phyloP scores from a whole-genome alignment of 1,140 invertebrate genomes.

The Pseudomyrmex pallidus region DNA sequence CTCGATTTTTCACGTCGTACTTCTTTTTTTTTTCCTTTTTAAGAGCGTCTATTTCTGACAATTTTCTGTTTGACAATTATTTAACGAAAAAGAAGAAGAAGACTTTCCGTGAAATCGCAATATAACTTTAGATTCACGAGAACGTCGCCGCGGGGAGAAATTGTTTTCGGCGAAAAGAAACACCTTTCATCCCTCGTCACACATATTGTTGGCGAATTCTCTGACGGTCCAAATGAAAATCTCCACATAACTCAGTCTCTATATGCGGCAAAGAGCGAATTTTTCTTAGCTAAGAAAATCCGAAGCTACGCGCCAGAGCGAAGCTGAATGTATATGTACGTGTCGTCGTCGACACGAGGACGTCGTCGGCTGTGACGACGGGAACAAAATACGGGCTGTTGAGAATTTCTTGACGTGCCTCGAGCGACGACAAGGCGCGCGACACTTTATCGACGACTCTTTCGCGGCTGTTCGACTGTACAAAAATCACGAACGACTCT shows the following conservation, averaged over 20 bases:
- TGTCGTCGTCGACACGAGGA: constrained; percentile 34
- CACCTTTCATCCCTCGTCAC: not conserved
- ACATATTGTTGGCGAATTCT: not conserved
- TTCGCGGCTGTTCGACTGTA: constrained; percentile 40
- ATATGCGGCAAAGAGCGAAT: constrained; percentile 5
- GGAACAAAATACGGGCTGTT: constrained; percentile 73
- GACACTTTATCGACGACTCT: constrained; percentile 67
- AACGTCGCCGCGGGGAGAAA: not conserved
- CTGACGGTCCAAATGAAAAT: constrained; percentile 19
- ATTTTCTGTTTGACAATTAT: no score
- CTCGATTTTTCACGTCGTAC: no score
- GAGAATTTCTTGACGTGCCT: constrained; percentile 73
- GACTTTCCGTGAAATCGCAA: no score
- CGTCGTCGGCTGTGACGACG: constrained; percentile 29
- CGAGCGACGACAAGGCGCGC: constrained; percentile 43
- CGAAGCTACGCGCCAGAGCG: not conserved
- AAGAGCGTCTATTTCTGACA: no score
- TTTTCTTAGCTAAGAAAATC: constrained; percentile 57
- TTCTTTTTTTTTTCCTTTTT: no score
- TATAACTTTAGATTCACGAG: no score
- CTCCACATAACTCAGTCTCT: constrained; percentile 57
- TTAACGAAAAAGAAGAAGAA: no score
- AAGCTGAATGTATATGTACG: constrained; percentile 40
- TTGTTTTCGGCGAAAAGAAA: not conserved
- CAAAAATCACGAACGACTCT: constrained; percentile 26